Conservation (phyloP, 2,113 vertebrate species). For the Lutjanus erythropterus region DNA sequence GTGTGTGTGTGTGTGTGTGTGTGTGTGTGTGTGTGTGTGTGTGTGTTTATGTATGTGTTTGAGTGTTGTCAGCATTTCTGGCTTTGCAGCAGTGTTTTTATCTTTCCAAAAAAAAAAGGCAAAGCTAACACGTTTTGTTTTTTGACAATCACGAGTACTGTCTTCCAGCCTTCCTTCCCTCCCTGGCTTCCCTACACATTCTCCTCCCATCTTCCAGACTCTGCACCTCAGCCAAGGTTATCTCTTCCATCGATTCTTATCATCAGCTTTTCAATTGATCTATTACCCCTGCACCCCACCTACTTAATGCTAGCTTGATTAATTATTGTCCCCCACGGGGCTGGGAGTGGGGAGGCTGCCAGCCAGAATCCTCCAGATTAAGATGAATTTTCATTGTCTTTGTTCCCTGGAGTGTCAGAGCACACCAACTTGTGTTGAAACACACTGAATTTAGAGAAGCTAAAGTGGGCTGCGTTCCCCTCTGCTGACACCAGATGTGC, state of each 20-base stretch:
- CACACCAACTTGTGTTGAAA: constrained; percentile 38
- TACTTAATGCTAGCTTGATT: constrained; percentile 83
- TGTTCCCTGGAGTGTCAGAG: constrained; percentile 60
- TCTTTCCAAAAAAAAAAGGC: constrained; percentile 10
- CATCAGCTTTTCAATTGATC: constrained; percentile 86
- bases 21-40: background rate
- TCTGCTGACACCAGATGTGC: constrained; percentile 42
- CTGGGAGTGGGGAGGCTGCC: constrained; percentile 62
- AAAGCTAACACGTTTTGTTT: constrained; percentile 40
- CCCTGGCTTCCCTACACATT: constrained; percentile 16
- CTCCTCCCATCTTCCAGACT: constrained; percentile 62
- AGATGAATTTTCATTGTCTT: constrained; percentile 75
- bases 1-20: background rate
- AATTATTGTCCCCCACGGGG: constrained; percentile 78
- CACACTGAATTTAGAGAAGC: constrained; percentile 45
- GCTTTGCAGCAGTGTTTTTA: constrained; percentile 28
- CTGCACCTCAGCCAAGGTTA: constrained; percentile 82
- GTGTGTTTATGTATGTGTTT: background rate
- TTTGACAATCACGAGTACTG: constrained; percentile 29
- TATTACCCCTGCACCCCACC: constrained; percentile 82
- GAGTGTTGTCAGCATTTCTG: constrained; percentile 24
- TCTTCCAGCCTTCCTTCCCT: constrained; percentile 16
- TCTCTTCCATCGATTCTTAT: constrained; percentile 85
- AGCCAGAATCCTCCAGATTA: constrained; percentile 71
- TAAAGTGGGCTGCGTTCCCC: constrained; percentile 16